Base-by-base conservation (phyloP, 2,888 invertebrate genomes). In the Eretmocerus hayati region DNA sequence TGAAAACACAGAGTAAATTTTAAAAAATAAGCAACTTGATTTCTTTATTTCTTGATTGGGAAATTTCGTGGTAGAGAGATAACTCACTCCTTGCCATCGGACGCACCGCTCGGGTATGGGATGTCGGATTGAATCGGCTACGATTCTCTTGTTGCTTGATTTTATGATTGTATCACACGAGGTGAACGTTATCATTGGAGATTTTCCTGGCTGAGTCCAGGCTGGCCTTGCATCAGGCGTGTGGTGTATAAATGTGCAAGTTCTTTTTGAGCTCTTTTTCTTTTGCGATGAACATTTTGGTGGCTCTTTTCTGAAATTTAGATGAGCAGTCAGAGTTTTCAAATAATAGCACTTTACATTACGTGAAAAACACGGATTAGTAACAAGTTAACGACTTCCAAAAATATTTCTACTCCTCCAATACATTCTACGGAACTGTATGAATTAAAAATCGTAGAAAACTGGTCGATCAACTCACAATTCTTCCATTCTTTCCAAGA, bases 121-220 rank as follows among this genome's bases (percentile, higher is more conserved):
- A 37, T 57, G 54, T 2, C n/a, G 16, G 2, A 19, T 21, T 19
- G 46, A 46, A 5, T 13, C 21, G 1, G n/a, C 16, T 2, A 31
- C 26, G 20, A 37, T 18, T 15, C 47, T 48, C n/a, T 46, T 46
- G 48, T 59, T 59, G 0, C 62, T 59, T 20, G 60, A 54, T n/a
- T 58, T 38, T 13, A 60, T 36, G 16, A 58, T 56, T 16, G 59
- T 58, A 5, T 55, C 54, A 3, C 61, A 58, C 5, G 64, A 62
- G 36, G 33, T 58, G 30, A 59, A 64, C 4, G 63, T 64, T 23
- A 69, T 65, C 4, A 67, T 51, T 1, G 69, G 69, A 23, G 66
- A 54, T 18, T 62, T 26, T 11, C 11, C 8, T 11, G 8, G 11
- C 8, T 9, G 54, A 13, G 55, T 62, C 64, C 65, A 67, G 4